Evolutionary conservation across 2,797 vertebrate species (phyloP).

Genomic region (Sternotherus odoratus): DNA sequence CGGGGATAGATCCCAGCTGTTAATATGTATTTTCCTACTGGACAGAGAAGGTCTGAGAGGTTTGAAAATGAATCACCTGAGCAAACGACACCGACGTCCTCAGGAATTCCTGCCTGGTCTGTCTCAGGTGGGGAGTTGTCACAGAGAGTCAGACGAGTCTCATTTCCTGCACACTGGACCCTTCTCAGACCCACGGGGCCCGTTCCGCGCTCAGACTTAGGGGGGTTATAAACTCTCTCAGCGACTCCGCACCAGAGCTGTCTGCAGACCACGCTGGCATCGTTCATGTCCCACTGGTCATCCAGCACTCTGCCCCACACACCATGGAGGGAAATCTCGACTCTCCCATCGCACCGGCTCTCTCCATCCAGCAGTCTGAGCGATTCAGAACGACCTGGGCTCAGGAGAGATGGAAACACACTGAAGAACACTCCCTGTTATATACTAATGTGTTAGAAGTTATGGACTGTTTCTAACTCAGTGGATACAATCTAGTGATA

Average conservation of each 20-base stretch:
- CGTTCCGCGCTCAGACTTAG: background rate
- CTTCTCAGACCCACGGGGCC: background rate
- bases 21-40: background rate
- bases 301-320: background rate
- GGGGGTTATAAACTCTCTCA: background rate
- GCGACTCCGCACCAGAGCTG: background rate
- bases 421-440: background rate
- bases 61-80: background rate
- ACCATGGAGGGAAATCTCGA: background rate
- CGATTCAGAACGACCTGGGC: background rate
- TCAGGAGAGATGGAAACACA: background rate
- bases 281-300: background rate
- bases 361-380: background rate
- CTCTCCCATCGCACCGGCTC: background rate
- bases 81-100: background rate
- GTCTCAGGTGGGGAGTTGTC: background rate
- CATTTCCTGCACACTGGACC: background rate
- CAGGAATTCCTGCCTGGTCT: background rate
- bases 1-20: background rate
- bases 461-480: too few species aligned
- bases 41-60: accelerated
- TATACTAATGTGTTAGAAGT: too few species aligned
- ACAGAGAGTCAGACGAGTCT: background rate
- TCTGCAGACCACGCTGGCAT: background rate
- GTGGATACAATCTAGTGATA: too few species aligned